Base-by-base conservation (phyloP, 2,888 invertebrate species). In the Ormyrus pomaceus region DNA sequence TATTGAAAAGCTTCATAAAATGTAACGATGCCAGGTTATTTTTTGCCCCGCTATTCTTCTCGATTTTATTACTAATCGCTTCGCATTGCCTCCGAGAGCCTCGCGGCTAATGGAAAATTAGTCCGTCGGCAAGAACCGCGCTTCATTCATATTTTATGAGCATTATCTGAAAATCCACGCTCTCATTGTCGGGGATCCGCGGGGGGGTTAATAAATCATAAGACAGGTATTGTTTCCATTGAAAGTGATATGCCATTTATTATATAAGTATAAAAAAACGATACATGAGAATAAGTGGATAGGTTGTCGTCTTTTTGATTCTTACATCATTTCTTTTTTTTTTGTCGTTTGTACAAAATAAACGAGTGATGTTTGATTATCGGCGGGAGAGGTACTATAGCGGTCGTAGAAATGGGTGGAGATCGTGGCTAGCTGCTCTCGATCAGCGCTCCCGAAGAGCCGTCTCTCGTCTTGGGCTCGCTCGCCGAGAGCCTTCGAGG, bases 341-440 rank as follows among this genome's bases (percentile, higher is more conserved):
- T 13, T 58, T 46, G 45, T 10, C 59, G 59, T 77, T 66, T 78
- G 66, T 78, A 66, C 71, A 77, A 48, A 65, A 48, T 56, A 71
- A 78, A 77, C 66, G 68, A 70, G 70, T 72, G 53, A 2, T 45
- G 51, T 11, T 65, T 58, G 64, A 77, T 77, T 72, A 72, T 78
- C 78, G 72, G 61, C 62, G 68, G 71, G 88, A 34, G 34, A 88
- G 87, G 88, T 88, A 88, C 87, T 87, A 85, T 88, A 87, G 85
- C 86, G 87, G 85, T 86, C 85, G 85, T 84, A 82, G 82, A 69
- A 82, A 68, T 34, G 72, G 61, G 70, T 45, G 84, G 89, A 88
- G 87, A 88, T 89, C 88, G 87, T 87, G 86, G 83, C 82, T 83
- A 84, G 84, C 82, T 75, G 75, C 58, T 58, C 55, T 62, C 72